phyloP scores from a whole-genome alignment of 2,888 invertebrate genomes.

The Alloplasta piceator region DNA sequence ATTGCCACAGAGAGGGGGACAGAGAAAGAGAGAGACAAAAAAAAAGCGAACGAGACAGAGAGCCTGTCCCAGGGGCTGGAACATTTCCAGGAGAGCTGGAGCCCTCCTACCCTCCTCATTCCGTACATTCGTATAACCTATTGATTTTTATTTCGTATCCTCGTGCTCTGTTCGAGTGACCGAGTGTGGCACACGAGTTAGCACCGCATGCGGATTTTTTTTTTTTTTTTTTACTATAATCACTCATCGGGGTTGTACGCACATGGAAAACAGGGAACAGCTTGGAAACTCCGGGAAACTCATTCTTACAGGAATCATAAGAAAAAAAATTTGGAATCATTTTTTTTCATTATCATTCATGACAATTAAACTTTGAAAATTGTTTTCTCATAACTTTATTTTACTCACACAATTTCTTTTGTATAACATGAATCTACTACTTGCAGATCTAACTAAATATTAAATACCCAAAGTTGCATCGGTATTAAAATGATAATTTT shows the following conservation, averaged over 20 bases:
- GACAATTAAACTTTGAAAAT: no score
- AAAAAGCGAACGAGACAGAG: conserved; percentile 28
- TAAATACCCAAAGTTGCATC: no score
- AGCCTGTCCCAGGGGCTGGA: conserved; percentile 67
- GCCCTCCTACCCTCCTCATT: conserved; percentile 8
- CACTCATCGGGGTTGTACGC: conserved; percentile 10
- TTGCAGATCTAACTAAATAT: no score
- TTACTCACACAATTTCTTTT: no score
- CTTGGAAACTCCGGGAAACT: no score
- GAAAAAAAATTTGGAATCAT: no score
- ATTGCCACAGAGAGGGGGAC: conserved; percentile 1
- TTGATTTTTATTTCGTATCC: conserved; percentile 78
- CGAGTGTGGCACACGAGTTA: conserved; percentile 51
- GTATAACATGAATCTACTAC: no score
- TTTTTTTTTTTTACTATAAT: conserved; percentile 22
- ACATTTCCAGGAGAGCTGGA: conserved; percentile 74
- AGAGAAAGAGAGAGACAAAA: conserved; percentile 12
- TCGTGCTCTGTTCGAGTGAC: conserved; percentile 68
- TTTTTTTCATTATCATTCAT: no score
- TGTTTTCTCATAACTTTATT: no score
- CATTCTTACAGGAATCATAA: no score
- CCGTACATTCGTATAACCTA: conserved; percentile 70
- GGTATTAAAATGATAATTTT: no score
- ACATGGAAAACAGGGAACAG: background rate
- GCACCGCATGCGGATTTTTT: conserved; percentile 42